Percentiles rank a stretch among this genome's conserved stretches.
These are phyloP conservation scores for Micromys minutus DNA, from an alignment of 2,113 vertebrate species.

Conservation along the genomic window DNA sequence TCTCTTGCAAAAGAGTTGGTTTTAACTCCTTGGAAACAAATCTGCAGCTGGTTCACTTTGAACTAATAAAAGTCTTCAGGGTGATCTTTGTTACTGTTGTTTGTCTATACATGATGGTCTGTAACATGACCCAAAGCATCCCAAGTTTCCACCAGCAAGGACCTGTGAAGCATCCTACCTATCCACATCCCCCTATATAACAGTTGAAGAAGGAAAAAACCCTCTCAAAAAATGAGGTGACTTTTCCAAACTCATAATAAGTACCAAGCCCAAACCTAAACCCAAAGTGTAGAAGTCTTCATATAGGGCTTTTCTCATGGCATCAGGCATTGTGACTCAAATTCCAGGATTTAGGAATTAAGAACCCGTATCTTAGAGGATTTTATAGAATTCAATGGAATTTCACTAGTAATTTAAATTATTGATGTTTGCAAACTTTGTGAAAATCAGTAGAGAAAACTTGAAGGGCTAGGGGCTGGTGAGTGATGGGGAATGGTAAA, in stretches of 20 bases:
- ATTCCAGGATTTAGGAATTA: neutral
- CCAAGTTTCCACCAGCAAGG: neutral
- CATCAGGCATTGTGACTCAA: neutral
- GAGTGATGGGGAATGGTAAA: neutral
- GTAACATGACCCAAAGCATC: neutral
- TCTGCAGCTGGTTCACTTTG: neutral
- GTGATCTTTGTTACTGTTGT: neutral
- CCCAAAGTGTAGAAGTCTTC: neutral
- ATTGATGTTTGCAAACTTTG: constrained; percentile 2
- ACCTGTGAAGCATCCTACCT: neutral
- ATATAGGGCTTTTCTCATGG: neutral
- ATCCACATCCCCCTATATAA: neutral
- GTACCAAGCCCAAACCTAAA: neutral
- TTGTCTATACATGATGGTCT: neutral
- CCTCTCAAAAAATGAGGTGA: neutral
- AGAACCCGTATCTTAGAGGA: neutral
- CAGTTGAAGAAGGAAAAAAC: neutral
- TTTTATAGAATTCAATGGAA: neutral
- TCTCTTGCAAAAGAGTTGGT: neutral
- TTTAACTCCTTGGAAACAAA: constrained; percentile 4
- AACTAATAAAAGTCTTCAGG: neutral
- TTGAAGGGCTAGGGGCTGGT: neutral
- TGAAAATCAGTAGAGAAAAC: neutral
- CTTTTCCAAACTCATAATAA: neutral
- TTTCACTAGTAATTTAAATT: neutral